Percentiles rank a stretch among this genome's conserved stretches.
These are phyloP conservation scores for Neoitamus cyanurus DNA, from an alignment of 2,888 invertebrate genomes.

Conservation along the genomic window DNA sequence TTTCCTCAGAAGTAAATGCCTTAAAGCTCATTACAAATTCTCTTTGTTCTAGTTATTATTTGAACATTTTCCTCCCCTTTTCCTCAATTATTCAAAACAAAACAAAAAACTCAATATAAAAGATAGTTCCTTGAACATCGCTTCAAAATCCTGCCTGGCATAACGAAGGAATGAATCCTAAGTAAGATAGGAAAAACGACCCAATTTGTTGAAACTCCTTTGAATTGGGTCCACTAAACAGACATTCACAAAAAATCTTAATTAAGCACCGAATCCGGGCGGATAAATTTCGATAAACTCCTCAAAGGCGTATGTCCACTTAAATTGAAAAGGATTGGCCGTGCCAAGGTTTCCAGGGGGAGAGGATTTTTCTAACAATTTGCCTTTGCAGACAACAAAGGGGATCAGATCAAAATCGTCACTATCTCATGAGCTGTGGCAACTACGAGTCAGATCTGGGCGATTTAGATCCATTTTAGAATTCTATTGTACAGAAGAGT, in stretches of 20 bases:
- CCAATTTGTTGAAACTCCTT: not conserved
- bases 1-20: too few relatives aligned
- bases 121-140: not conserved
- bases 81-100: not conserved
- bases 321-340: slow-evolving; percentile 25
- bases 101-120: too few relatives aligned
- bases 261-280: slow-evolving; percentile 3
- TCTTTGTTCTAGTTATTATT: not conserved
- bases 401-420: not conserved
- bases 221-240: not conserved
- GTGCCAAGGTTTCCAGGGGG: not conserved
- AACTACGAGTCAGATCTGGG: not conserved
- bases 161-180: not conserved
- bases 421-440: not conserved
- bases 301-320: not conserved
- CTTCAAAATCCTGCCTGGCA: not conserved
- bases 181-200: not conserved
- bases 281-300: slow-evolving; percentile 8
- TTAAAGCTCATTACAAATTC: not conserved
- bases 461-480: not conserved
- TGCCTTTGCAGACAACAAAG: not conserved
- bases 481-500: not conserved
- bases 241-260: slow-evolving; percentile 8
- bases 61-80: not conserved
- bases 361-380: not conserved